phyloP scores from a whole-genome alignment of 2,888 invertebrate species.

The Nomada hirtipes region DNA sequence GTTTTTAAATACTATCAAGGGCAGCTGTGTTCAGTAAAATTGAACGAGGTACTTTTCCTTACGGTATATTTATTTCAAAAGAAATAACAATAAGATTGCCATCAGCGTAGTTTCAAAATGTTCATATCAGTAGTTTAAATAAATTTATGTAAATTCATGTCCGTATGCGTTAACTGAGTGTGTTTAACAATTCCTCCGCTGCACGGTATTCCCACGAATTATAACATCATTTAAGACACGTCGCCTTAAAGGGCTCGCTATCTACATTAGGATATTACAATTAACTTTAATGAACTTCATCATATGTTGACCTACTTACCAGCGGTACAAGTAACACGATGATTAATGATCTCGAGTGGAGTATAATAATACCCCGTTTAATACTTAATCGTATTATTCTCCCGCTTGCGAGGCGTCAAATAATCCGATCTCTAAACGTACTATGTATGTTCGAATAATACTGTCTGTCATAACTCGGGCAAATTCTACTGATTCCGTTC shows the following conservation, averaged over 20 bases:
- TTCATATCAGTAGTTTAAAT: too few relatives aligned
- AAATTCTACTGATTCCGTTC: not conserved
- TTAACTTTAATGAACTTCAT: constrained; percentile 62
- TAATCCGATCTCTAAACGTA: constrained; percentile 6
- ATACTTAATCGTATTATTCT: constrained; percentile 19
- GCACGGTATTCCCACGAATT: not conserved
- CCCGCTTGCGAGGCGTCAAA: constrained; percentile 20
- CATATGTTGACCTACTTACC: constrained; percentile 60
- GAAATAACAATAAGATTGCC: too few relatives aligned
- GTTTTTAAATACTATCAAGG: too few relatives aligned
- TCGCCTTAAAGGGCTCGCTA: constrained; percentile 51
- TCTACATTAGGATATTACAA: constrained; percentile 61
- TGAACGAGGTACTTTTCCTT: too few relatives aligned
- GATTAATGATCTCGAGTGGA: constrained; percentile 48
- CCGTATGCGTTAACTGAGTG: not conserved
- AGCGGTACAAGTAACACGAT: constrained; percentile 37
- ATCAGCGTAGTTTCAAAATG: too few relatives aligned
- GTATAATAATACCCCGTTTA: constrained; percentile 19
- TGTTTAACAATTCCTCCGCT: not conserved
- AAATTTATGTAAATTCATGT: not conserved
- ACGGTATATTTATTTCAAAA: too few relatives aligned
- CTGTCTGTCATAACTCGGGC: not conserved
- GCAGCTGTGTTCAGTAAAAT: too few relatives aligned
- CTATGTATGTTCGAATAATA: not conserved
- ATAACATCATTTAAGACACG: constrained; percentile 17